Evolutionary conservation across 2,888 invertebrate genomes (phyloP).

Genomic region (Dryococelus australis): DNA sequence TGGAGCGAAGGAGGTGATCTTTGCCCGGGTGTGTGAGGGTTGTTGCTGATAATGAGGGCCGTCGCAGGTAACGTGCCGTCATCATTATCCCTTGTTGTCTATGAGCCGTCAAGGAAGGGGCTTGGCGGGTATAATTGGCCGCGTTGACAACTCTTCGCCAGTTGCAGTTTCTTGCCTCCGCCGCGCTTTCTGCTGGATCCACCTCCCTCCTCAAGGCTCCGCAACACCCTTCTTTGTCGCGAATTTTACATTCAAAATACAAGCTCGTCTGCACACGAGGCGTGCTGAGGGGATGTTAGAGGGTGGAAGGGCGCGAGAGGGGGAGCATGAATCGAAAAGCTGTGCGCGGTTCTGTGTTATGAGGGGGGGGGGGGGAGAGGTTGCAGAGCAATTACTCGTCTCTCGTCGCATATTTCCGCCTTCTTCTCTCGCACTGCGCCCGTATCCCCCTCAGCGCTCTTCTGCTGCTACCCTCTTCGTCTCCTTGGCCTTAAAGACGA

Average conservation of each 20-base stretch:
- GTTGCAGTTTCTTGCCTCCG: background rate
- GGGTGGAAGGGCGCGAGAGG: background rate
- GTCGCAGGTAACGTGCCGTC: background rate
- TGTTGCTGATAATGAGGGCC: background rate
- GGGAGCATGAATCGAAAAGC: background rate
- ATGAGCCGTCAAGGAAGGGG: background rate
- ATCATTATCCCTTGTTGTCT: background rate
- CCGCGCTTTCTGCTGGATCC: background rate
- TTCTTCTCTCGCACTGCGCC: background rate
- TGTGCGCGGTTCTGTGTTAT: background rate
- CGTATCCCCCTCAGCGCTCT: background rate
- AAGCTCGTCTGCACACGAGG: background rate
- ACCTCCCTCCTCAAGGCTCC: background rate
- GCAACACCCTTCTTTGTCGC: background rate
- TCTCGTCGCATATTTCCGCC: conserved; percentile 24
- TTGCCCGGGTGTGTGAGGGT: background rate
- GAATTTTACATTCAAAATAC: conserved; percentile 24
- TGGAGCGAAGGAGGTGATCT: background rate
- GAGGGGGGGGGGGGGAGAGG: background rate
- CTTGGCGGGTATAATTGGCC: background rate
- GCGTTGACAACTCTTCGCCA: background rate
- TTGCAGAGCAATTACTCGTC: conserved; percentile 28
- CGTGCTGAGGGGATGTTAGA: background rate
- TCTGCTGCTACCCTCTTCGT: background rate
- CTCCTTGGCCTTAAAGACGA: background rate